These are phyloP conservation scores for Rhysida immarginata DNA, from an alignment of 1,140 invertebrate genomes.

Conservation along the genomic window DNA sequence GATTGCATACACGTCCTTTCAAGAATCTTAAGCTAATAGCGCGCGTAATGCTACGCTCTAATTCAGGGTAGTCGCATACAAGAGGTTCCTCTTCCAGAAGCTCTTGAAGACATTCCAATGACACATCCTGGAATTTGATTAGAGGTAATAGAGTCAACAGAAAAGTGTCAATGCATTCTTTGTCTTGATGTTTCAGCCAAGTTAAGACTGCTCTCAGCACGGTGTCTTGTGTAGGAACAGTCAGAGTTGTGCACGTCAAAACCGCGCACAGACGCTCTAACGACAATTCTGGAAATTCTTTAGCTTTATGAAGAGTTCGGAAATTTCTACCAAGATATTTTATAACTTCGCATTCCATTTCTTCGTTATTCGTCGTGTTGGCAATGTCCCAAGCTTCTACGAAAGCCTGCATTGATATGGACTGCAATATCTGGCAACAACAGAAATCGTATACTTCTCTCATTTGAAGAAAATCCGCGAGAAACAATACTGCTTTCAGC, in stretches of 20 bases:
- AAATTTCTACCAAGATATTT: slow-evolving; percentile 4
- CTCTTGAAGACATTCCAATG: slow-evolving; percentile 4
- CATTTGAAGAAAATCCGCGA: slow-evolving; percentile 3
- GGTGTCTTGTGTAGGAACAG: slow-evolving; percentile 4
- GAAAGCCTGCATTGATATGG: slow-evolving; percentile 3
- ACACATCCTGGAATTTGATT: slow-evolving; percentile 5
- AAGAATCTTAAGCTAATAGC: background rate
- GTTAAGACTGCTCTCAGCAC: slow-evolving; percentile 3
- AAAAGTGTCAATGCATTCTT: slow-evolving; percentile 6
- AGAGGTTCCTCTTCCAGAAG: slow-evolving; percentile 5
- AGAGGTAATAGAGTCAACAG: slow-evolving; percentile 1
- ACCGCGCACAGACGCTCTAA: slow-evolving; percentile 4
- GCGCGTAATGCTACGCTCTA: slow-evolving; percentile 3
- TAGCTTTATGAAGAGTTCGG: slow-evolving; percentile 3
- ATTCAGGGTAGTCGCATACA: slow-evolving; percentile 4
- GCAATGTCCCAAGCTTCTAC: slow-evolving; percentile 7
- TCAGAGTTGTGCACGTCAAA: slow-evolving; percentile 1
- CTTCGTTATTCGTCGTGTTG: slow-evolving; percentile 3
- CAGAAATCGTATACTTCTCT: slow-evolving; percentile 4
- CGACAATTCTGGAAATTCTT: slow-evolving; percentile 5
- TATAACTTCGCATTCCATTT: slow-evolving; percentile 7
- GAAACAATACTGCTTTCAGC: background rate
- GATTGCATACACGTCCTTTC: background rate
- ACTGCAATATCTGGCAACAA: slow-evolving; percentile 1
- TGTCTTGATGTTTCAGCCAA: slow-evolving; percentile 6